Evolutionary conservation across 2,888 invertebrate genomes (phyloP).

Genomic region (Ectemnius continuus): DNA sequence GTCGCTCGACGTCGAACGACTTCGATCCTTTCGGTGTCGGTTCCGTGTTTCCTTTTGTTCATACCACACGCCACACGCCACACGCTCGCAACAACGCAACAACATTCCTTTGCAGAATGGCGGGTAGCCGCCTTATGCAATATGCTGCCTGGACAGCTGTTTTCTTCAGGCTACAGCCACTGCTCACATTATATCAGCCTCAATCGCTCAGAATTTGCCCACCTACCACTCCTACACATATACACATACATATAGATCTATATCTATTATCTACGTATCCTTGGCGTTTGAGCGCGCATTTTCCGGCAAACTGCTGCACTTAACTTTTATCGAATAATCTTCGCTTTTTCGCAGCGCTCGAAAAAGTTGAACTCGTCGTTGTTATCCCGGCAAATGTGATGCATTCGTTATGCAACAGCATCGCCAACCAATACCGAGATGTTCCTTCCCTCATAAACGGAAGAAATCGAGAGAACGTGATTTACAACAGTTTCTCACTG

Average conservation of each 20-base stretch:
- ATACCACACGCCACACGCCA: background rate
- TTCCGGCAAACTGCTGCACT: no score
- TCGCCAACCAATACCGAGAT: background rate
- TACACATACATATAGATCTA: no score
- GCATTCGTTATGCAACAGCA: conserved; percentile 31
- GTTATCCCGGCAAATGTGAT: conserved; percentile 20
- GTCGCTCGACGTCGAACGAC: background rate
- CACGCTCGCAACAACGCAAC: background rate
- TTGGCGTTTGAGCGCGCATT: no score
- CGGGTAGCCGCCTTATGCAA: no score
- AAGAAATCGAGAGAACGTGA: conserved; percentile 1
- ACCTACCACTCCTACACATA: no score
- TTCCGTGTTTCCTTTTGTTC: background rate
- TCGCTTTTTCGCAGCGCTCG: conserved; percentile 15
- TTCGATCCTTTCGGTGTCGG: conserved; percentile 4
- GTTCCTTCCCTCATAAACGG: conserved; percentile 11
- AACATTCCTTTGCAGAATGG: no score
- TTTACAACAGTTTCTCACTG: conserved; percentile 5
- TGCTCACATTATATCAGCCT: no score
- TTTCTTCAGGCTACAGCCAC: no score
- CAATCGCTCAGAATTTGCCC: background rate
- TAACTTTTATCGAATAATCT: conserved; percentile 23
- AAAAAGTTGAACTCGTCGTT: conserved; percentile 9
- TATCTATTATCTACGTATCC: no score
- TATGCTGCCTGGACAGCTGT: no score